These are phyloP conservation scores for Nebria salina DNA, from an alignment of 2,888 invertebrate genomes.

Conservation along the genomic window DNA sequence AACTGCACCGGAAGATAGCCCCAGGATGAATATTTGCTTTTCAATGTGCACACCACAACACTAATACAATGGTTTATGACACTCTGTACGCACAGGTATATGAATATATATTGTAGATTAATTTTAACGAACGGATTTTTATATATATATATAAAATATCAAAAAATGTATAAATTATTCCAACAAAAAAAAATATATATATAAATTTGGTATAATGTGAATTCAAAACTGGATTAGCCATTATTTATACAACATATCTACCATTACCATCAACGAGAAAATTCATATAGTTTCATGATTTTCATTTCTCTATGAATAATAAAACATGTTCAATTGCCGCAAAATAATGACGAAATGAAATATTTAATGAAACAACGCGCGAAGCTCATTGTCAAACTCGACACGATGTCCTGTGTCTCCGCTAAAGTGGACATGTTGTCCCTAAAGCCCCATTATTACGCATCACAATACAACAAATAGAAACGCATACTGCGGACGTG, in stretches of 20 bases:
- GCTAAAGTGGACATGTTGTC: constrained; percentile 24
- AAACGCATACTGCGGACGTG: background rate
- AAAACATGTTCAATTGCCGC: constrained; percentile 40
- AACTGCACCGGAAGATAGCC: background rate
- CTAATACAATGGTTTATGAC: background rate
- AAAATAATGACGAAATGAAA: constrained; percentile 40
- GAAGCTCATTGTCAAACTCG: constrained; percentile 33
- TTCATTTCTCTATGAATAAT: constrained; percentile 34
- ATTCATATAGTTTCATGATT: constrained; percentile 33
- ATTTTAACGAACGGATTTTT: background rate
- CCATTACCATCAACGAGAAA: background rate
- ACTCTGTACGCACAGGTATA: background rate
- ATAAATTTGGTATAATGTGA: background rate
- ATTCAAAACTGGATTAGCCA: background rate
- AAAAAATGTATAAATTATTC: background rate
- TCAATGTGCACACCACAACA: background rate
- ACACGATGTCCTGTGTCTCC: constrained; percentile 22
- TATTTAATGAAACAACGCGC: constrained; percentile 36
- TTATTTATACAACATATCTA: background rate
- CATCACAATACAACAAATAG: background rate
- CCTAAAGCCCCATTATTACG: constrained; percentile 34
- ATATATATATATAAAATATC: background rate
- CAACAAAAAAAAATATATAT: background rate
- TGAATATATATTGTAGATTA: constrained; percentile 1
- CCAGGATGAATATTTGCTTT: background rate